Evolutionary conservation across 2,797 vertebrate species (phyloP), one percentile per base, ranked within the genome.

Genomic region (Acanthopagrus latus): DNA sequence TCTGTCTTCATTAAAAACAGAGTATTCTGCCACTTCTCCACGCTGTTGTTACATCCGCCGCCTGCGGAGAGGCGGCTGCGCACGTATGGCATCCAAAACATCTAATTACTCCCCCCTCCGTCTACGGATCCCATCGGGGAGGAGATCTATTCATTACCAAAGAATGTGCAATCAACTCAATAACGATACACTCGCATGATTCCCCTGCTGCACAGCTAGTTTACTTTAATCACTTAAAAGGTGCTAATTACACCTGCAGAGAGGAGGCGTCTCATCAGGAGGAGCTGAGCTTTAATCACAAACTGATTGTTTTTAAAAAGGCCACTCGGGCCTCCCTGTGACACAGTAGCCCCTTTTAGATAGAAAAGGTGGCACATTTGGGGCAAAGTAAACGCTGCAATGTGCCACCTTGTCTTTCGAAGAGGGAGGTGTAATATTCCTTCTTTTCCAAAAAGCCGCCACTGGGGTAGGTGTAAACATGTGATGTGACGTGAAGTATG

Each of bases 91-190:
- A 60, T 68, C 55, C 12, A 47, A 13, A 27, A 52, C 46, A 7
- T 74, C n/a, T 56, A 47, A 81, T 86, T 78, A 76, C 58, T 14
- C 11, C 46, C 52, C 33, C 56, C 57, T 62, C 58, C 21, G 4
- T 58, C 25, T 33, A 1, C 0, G 2, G 52, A 51, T 63, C 56
- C 7, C 64, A 18, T 21, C 20, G 1, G 43, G 64, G 64, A 73
- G 64, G 38, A 60, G 59, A 25, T 47, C 5, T 41, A 59, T 82
- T 76, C 81, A 80, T 81, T 74, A 79, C 43, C 3, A 11, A 75
- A 84, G 44, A 88, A 89, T 75, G 52, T 46, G 83, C 76, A 90
- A 89, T 89, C 84, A 91, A 59, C 65, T 71, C 51, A 3, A 43
- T 21, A 50, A n/a, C 14, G 2, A 68, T 64, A 59, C 14, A 23